Percentiles rank a stretch among this genome's conserved stretches.
Conservation (phyloP, 2,888 invertebrate genomes). For the Oasisia sp. region DNA sequence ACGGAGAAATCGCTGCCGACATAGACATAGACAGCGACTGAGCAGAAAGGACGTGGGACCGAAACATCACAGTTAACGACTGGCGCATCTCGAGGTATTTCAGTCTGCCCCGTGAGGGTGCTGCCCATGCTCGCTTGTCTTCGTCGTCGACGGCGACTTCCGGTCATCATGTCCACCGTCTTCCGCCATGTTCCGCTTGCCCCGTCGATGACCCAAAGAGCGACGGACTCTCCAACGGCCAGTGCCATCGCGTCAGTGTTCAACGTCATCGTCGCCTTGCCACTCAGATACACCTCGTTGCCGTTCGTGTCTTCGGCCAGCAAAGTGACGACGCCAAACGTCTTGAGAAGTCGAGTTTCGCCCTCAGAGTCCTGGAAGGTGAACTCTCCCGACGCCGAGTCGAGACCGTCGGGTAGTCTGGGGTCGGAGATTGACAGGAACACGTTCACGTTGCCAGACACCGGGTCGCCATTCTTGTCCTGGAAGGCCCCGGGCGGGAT, state of each 20-base stretch:
- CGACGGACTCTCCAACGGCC: background rate
- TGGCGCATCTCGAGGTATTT: background rate
- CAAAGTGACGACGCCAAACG: constrained; percentile 13
- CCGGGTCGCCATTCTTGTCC: background rate
- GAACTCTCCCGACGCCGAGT: background rate
- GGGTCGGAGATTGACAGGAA: constrained; percentile 6
- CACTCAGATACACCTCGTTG: background rate
- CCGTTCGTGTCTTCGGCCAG: background rate
- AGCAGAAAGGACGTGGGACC: background rate
- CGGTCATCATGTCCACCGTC: background rate
- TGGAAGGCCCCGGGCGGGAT: background rate
- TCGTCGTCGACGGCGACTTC: background rate
- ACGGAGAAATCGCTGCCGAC: background rate
- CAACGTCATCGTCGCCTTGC: background rate
- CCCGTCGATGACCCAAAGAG: background rate
- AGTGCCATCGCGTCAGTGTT: background rate
- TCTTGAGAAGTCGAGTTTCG: background rate
- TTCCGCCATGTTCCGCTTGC: background rate
- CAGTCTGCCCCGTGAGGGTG: background rate
- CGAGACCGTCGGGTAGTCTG: background rate
- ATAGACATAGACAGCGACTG: background rate
- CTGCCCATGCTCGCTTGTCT: background rate
- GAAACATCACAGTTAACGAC: background rate
- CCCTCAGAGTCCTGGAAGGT: constrained; percentile 6
- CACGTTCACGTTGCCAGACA: constrained; percentile 4